Percentiles rank a stretch among this genome's conserved stretches.
phyloP scores from a whole-genome alignment of 1,140 invertebrate genomes.

The Drosophila eugracilis region DNA sequence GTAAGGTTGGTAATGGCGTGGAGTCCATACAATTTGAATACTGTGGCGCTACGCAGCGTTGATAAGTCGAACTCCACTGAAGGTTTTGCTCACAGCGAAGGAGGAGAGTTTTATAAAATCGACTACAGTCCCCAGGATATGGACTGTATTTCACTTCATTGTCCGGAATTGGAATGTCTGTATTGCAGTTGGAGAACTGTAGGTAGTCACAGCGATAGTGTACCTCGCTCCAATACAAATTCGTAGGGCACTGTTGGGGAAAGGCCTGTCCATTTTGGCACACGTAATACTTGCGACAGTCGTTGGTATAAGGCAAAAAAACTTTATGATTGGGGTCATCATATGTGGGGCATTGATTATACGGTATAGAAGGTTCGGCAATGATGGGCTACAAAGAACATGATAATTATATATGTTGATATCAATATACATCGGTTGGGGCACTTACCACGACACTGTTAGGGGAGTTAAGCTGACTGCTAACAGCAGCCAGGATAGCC shows the following conservation, averaged over 20 bases:
- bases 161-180: neutral
- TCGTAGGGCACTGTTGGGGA: conserved; percentile 46
- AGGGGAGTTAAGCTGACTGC: neutral
- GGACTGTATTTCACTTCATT: conserved; percentile 20
- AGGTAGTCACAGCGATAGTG: conserved; percentile 58
- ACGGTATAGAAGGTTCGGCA: neutral
- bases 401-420: neutral
- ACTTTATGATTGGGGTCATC: conserved; percentile 58
- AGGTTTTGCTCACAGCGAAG: conserved; percentile 26
- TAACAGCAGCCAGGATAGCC: neutral
- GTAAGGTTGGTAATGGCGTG: neutral
- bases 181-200: conserved; percentile 38
- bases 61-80: conserved; percentile 27
- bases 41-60: conserved; percentile 36
- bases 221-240: conserved; percentile 59
- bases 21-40: neutral
- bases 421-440: neutral
- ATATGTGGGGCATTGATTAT: conserved; percentile 34
- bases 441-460: neutral
- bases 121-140: conserved; percentile 49
- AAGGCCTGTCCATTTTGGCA: conserved; percentile 36
- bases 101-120: conserved; percentile 30
- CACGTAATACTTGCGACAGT: conserved; percentile 62
- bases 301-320: conserved; percentile 38
- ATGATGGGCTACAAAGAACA: neutral